Percentiles rank a stretch among this genome's conserved stretches.
These are phyloP conservation scores for Diabrotica balteata DNA, from an alignment of 2,888 invertebrate genomes.

Conservation along the genomic window DNA sequence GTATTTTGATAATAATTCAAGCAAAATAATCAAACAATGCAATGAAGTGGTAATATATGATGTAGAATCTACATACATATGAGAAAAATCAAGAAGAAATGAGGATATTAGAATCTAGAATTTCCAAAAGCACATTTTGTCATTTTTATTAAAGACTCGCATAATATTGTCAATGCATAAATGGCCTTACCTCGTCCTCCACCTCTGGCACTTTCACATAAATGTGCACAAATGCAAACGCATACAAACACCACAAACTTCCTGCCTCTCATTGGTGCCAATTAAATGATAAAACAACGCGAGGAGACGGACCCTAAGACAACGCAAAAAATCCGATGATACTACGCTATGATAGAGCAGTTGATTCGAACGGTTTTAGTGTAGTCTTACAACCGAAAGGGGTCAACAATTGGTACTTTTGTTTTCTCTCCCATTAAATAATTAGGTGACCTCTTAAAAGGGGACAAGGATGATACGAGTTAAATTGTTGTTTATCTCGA, in stretches of 20 bases:
- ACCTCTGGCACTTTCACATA: conserved; percentile 40
- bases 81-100: too few relatives aligned
- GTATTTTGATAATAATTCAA: too few relatives aligned
- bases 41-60: too few relatives aligned
- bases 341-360: not conserved
- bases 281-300: conserved; percentile 23
- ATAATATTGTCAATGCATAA: too few relatives aligned
- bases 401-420: conserved; percentile 41
- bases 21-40: too few relatives aligned
- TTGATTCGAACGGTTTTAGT: conserved; percentile 19
- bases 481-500: conserved; percentile 12
- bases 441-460: conserved; percentile 33
- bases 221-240: conserved; percentile 29
- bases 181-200: conserved; percentile 42
- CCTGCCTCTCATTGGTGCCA: conserved; percentile 36
- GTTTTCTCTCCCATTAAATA: conserved; percentile 37
- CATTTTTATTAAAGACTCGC: too few relatives aligned
- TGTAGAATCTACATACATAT: too few relatives aligned
- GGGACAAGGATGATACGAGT: conserved; percentile 24
- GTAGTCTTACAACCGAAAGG: conserved; percentile 31
- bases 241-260: conserved; percentile 35
- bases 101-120: too few relatives aligned
- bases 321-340: conserved; percentile 7
- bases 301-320: conserved; percentile 16
- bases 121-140: too few relatives aligned